Evolutionary conservation across 2,113 vertebrate genomes (phyloP).

Genomic region (Bombycilla garrulus): DNA sequence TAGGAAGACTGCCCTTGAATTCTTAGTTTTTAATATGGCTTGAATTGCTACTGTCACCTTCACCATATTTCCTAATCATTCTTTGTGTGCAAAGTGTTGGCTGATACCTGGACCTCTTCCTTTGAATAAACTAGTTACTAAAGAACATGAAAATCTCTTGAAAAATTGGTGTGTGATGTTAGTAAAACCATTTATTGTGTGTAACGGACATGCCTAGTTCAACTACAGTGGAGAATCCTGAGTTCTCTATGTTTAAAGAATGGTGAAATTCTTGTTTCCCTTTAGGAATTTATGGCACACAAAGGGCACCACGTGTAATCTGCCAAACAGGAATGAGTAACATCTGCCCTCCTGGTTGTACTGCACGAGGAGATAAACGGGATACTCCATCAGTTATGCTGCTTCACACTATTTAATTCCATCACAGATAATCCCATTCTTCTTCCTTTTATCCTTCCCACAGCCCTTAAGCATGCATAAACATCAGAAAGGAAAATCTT

Average conservation of each 20-base stretch:
- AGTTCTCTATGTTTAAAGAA: neutral
- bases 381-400: neutral
- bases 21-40: neutral
- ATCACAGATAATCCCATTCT: neutral
- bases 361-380: neutral
- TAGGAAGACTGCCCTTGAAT: neutral
- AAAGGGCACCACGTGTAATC: neutral
- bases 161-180: accelerated
- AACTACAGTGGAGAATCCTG: neutral
- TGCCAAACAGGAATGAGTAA: neutral
- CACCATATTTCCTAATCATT: neutral
- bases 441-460: neutral
- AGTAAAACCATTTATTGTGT: neutral
- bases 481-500: neutral
- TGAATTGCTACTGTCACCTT: neutral
- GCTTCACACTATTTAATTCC: neutral
- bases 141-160: neutral
- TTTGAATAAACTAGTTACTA: neutral
- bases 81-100: neutral
- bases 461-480: neutral
- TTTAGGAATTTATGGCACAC: neutral
- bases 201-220: neutral
- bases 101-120: neutral
- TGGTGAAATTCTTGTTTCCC: neutral
- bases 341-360: neutral